Evolutionary conservation across 1,140 invertebrate genomes (phyloP), one percentile per base, ranked within the genome.

Genomic region (Vanessa atalanta): DNA sequence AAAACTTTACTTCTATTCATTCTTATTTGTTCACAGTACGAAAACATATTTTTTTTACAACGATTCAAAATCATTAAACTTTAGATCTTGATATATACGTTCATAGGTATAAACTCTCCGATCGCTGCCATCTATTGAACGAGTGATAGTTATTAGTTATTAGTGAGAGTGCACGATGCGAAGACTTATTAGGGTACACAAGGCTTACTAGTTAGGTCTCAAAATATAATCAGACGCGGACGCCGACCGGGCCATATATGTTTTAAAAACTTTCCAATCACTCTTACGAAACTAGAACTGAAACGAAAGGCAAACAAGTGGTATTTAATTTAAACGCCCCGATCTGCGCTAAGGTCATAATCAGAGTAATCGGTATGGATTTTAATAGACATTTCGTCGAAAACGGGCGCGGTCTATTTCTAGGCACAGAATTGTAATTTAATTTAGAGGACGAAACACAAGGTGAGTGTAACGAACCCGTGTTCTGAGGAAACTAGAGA

Each of bases 391-490:
- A 69, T 75, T 67, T 60, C 71, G 55, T 53, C 65, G 64, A 67
- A 69, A 55, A 61, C 23, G 47, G 65, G 72, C 72, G 65, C 48
- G 65, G 55, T 68, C 48, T 73, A 73, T 73, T 64, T 69, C 65
- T 73, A 73, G 66, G 50, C 51, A 73, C 51, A 3, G 51, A 9
- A 64, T 64, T 57, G 55, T 63, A 64, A 64, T 67, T 66, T 50
- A 57, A 61, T 37, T 65, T 76, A 82, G 83, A 87, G 85, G 85
- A 76, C 85, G 80, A 57, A 60, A 77, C 20, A 63, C 76, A 81
- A 88, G 83, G 81, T 81, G 86, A 81, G 85, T 82, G 77, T 82
- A 78, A 15, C 81, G 82, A 87, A 86, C 85, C 75, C 72, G 65
- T 16, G 23, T 88, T 87, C 83, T 71, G 47, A 81, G 85, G 88